Evolutionary conservation across 2,888 invertebrate genomes (phyloP), one percentile per base, ranked within the genome.

Genomic region (Papilio protenor): DNA sequence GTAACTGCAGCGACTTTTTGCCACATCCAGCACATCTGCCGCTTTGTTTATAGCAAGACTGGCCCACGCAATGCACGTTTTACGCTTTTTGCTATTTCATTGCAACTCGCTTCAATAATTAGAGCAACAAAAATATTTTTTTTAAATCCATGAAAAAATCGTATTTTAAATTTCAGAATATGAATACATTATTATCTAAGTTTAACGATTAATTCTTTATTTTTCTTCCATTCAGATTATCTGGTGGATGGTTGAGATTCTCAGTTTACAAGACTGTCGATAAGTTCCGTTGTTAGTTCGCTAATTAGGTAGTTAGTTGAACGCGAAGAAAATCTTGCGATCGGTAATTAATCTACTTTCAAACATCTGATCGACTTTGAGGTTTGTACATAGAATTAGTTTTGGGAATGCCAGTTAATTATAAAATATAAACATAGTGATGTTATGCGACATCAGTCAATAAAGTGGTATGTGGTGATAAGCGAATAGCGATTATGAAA

Each of bases 11-110:
- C 83, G 85, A 89, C 84, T 90, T 92, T 92, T 92, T 92, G 89
- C 90, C 88, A 82, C 89, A 89, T 92, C 90, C 86, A 87, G 81
- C 66, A 80, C 91, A 92, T 88, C 87, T 91, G 92, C 86, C 85
- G 87, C 88, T 81, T 89, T 92, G 91, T 91, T 92, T 92, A 92
- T 91, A 88, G 89, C 80, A 75, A 77, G 81, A 82, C 82, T 81
- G 81, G 84, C 81, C 82, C 82, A 84, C 83, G 82, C 83, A 80
- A 80, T 73, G 77, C 73, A 77, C 84, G 85, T 87, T 86, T 87
- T 86, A 81, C 81, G 81, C 81, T 86, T 87, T 88, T 88, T 84
- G 81, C 77, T 72, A 73, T 80, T 76, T 69, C 61, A 76, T 55
- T 79, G 78, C 79, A 79, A 79, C 75, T 79, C 71, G 79, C 75